Base-by-base conservation (phyloP, 2,888 invertebrate species). In the Dryocosmus kuriphilus region DNA sequence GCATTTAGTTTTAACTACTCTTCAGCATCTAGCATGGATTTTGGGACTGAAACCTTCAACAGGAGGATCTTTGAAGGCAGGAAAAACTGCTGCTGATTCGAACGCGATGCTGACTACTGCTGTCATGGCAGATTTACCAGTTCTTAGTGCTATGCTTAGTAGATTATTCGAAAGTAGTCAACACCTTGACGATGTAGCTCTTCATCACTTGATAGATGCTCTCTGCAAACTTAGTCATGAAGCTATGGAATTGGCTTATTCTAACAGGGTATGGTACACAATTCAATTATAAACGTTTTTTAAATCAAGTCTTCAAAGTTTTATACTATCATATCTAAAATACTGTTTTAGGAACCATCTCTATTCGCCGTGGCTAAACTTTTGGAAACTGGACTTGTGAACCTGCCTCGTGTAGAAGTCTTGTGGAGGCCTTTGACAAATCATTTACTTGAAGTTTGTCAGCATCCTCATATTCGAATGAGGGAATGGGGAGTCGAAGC, bases 401-500 rank as follows among this genome's bases (percentile, higher is more conserved):
- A 99, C 92, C 94, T 99, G 93, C 95, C 96, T 71, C 93, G 99
- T 76, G 97, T 99, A 62, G 97, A 98, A 91, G 97, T 98, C 0
- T 94, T 98, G 85, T 99, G 99, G 99, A 94, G 97, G 83, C 98
- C 98, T 0, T 94, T 99, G 77, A 98, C 98, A 0, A 97, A 97
- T 90, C 99, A 99, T 92, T 93, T 99, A n/a, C 92, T 99, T 65
- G 98, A 98, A 92, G 98, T 98, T 80, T 98, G 98, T 89, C 97
- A 98, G 90, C 98, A 98, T 92, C 97, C 98, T 0, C 98, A 98
- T 88, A 97, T 97, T 83, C 93, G 97, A 82, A 97, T 99, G 97
- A 93, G 99, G 55, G 98, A 98, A 91, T 99, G 98, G 98, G 99
- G 99, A 0, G 98, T 98, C 0, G 98, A 98, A 92, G 98, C 98